These are phyloP conservation scores for Tenthredo notha DNA, from an alignment of 2,888 invertebrate species.

Conservation along the genomic window DNA sequence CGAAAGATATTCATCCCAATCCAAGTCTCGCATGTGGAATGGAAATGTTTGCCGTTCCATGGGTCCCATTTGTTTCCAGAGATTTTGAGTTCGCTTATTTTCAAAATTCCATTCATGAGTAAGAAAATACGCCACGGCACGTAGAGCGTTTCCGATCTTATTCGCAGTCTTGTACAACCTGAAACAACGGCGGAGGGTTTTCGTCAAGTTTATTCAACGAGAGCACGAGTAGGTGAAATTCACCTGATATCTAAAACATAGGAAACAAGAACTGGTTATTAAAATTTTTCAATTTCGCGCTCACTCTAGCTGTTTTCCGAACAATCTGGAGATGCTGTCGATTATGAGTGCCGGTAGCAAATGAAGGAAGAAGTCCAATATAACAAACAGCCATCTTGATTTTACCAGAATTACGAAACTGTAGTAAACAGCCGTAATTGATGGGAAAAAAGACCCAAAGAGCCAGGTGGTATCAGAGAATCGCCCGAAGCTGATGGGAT, in stretches of 20 bases:
- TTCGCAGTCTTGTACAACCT: background rate
- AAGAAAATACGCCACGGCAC: conserved; percentile 80
- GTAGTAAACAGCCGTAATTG: conserved; percentile 79
- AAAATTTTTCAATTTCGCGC: conserved; percentile 70
- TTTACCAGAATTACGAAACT: background rate
- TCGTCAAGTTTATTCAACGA: too few species aligned
- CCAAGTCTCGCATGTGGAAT: conserved; percentile 84
- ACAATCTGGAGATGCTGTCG: conserved; percentile 83
- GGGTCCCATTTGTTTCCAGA: conserved; percentile 80
- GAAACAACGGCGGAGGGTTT: background rate
- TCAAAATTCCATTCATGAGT: conserved; percentile 88
- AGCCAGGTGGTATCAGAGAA: background rate
- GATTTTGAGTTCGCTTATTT: conserved; percentile 82
- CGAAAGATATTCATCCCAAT: conserved; percentile 82
- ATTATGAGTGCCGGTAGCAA: conserved; percentile 82
- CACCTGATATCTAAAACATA: background rate
- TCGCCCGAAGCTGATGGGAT: conserved; percentile 13
- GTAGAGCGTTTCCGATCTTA: background rate
- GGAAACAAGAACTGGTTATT: too few species aligned
- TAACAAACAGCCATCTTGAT: conserved; percentile 75
- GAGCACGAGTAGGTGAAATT: too few species aligned
- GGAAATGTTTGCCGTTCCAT: conserved; percentile 84
- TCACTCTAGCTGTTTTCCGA: conserved; percentile 88
- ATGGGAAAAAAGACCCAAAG: too few species aligned
- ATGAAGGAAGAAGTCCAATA: too few species aligned